A percentile compares a stretch with the other conserved stretches of the same genome.
These are phyloP conservation scores for Athrips mouffetella DNA, from an alignment of 2,888 invertebrate species.

Conservation along the genomic window DNA sequence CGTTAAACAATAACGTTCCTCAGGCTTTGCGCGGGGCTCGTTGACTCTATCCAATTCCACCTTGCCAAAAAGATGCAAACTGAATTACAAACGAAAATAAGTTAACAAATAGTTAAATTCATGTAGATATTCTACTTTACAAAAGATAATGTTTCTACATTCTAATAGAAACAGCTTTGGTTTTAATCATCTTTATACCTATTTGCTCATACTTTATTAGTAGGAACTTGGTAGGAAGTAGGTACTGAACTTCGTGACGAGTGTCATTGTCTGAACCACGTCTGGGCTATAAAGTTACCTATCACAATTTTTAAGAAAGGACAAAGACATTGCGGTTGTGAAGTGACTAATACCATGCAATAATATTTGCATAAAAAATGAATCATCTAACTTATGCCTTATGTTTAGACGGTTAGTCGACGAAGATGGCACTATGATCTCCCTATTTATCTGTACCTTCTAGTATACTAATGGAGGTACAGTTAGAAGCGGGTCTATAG, in stretches of 20 bases:
- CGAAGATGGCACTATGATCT: slow-evolving; percentile 11
- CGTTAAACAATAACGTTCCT: no score
- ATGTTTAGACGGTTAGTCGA: slow-evolving; percentile 2
- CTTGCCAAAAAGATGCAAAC: no score
- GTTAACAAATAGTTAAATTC: no score
- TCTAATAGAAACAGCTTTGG: no score
- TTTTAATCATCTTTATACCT: slow-evolving; percentile 1
- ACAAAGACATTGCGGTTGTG: slow-evolving; percentile 60
- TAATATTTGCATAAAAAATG: slow-evolving; percentile 41
- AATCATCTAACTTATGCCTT: slow-evolving; percentile 34
- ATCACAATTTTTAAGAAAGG: slow-evolving; percentile 52
- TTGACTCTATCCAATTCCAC: no score
- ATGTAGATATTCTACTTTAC: no score
- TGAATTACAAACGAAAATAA: no score
- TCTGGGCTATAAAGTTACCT: slow-evolving; percentile 54
- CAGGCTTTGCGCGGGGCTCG: no score
- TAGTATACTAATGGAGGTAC: no score
- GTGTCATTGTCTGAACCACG: slow-evolving; percentile 49
- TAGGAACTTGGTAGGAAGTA: slow-evolving; percentile 9
- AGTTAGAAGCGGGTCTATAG: no score
- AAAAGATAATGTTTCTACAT: no score
- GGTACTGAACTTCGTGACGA: slow-evolving; percentile 20
- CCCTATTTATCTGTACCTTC: no score
- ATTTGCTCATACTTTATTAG: slow-evolving; percentile 5
- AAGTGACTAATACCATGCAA: slow-evolving; percentile 48